phyloP scores from a whole-genome alignment of 2,113 vertebrate genomes.

The Hipposideros armiger region DNA sequence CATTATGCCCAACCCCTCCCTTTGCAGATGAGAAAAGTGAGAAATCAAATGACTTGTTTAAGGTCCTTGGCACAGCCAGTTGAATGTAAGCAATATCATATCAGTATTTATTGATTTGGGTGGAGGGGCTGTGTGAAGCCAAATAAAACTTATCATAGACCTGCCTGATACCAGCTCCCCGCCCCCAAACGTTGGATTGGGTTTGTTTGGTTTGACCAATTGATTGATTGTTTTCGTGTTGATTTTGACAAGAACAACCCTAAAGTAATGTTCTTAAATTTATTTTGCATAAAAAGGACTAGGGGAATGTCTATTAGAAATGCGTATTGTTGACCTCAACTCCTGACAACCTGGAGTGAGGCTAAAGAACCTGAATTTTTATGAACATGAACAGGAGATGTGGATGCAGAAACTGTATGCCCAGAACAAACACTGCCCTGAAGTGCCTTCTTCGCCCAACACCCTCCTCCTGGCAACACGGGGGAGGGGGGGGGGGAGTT shows the following conservation, averaged over 20 bases:
- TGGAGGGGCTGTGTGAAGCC: too few relatives aligned
- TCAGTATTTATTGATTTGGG: neutral
- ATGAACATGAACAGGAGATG: neutral
- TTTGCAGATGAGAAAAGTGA: neutral
- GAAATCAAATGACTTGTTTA: neutral
- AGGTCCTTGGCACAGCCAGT: neutral
- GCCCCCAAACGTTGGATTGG: neutral
- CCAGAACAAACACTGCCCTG: neutral
- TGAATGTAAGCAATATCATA: neutral
- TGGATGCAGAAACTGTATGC: neutral
- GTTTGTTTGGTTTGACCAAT: neutral
- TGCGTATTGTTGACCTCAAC: neutral
- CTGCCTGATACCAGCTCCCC: neutral
- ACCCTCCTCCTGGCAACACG: neutral
- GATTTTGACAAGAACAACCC: neutral
- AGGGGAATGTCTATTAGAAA: neutral
- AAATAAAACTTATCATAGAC: neutral
- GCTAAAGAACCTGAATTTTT: neutral
- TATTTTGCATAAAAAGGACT: neutral
- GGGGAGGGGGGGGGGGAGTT: neutral
- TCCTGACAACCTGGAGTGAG: neutral
- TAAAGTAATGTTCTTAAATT: neutral
- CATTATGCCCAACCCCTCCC: neutral
- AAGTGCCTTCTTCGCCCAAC: neutral
- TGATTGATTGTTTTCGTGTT: neutral